phyloP scores from a whole-genome alignment of 1,140 invertebrate genomes.

The Orussus abietinus region DNA sequence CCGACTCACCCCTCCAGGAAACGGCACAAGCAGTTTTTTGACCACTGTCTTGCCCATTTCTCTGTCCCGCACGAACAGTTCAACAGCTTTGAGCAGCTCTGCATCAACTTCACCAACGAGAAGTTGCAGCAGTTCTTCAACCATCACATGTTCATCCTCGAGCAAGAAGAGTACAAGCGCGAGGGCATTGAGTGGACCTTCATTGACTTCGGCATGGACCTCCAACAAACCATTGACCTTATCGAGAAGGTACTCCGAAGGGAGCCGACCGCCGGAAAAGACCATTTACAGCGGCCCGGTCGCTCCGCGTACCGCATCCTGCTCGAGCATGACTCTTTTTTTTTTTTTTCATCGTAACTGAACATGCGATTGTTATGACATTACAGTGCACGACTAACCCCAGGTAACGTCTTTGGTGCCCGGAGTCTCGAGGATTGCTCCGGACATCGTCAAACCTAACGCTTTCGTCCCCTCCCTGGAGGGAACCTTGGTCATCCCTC shows the following conservation, averaged over 20 bases:
- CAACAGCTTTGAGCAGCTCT: slow-evolving; percentile 55
- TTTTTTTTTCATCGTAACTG: too few relatives aligned
- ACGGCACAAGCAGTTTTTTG: slow-evolving; percentile 27
- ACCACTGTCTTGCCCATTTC: slow-evolving; percentile 45
- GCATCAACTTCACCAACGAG: slow-evolving; percentile 78
- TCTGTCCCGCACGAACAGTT: slow-evolving; percentile 47
- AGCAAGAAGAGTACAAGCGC: slow-evolving; percentile 70
- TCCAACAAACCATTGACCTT: slow-evolving; percentile 69
- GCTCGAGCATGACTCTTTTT: too few relatives aligned
- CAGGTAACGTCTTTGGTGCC: too few relatives aligned
- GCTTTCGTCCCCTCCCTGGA: too few relatives aligned
- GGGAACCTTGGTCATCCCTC: too few relatives aligned
- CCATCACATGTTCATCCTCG: slow-evolving; percentile 72
- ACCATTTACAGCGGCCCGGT: neutral
- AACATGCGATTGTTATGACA: too few relatives aligned
- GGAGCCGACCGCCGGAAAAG: slow-evolving; percentile 2
- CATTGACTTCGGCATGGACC: slow-evolving; percentile 74
- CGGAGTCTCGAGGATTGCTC: too few relatives aligned
- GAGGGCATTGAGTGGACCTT: slow-evolving; percentile 69
- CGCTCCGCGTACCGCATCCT: too few relatives aligned
- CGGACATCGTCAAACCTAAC: too few relatives aligned
- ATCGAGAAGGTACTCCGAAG: slow-evolving; percentile 63
- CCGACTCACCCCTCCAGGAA: slow-evolving; percentile 2
- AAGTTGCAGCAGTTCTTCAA: slow-evolving; percentile 73
- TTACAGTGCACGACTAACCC: too few relatives aligned